Percentiles rank a stretch among this genome's conserved stretches.
These are phyloP conservation scores for Potorous gilbertii DNA, from an alignment of 2,797 vertebrate genomes.

Conservation along the genomic window DNA sequence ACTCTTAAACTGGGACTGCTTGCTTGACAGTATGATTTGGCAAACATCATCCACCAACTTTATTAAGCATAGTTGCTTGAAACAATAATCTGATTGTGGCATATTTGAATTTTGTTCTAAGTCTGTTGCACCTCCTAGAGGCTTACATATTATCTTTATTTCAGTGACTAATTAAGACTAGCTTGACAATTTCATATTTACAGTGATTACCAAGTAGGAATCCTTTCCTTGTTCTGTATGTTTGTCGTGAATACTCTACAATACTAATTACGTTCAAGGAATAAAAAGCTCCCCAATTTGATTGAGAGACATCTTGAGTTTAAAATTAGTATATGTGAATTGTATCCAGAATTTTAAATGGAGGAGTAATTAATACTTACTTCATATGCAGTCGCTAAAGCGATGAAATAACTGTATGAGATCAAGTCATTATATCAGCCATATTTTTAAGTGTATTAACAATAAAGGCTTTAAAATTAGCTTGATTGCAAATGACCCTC, in stretches of 20 bases:
- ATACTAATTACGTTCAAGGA: constrained; percentile 58
- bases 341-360: constrained; percentile 70
- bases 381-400: constrained; percentile 64
- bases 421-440: constrained; percentile 58
- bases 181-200: constrained; percentile 69
- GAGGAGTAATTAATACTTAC: constrained; percentile 63
- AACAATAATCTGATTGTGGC: constrained; percentile 60
- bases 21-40: constrained; percentile 67
- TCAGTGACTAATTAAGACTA: constrained; percentile 71
- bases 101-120: constrained; percentile 61
- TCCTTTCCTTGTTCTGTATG: constrained; percentile 53
- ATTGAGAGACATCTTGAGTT: constrained; percentile 71
- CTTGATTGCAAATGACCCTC: constrained; percentile 62
- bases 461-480: constrained; percentile 66
- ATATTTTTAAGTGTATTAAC: constrained; percentile 68
- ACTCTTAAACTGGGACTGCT: constrained; percentile 64
- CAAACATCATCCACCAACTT: constrained; percentile 68
- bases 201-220: constrained; percentile 66
- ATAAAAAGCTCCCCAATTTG: constrained; percentile 65
- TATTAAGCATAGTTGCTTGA: constrained; percentile 71
- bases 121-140: constrained; percentile 54
- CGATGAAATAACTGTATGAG: constrained; percentile 55
- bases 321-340: constrained; percentile 55
- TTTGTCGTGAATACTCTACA: constrained; percentile 58
- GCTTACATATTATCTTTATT: constrained; percentile 61